phyloP scores from a whole-genome alignment of 2,888 invertebrate genomes.

The Lasioglossum malachurum region DNA sequence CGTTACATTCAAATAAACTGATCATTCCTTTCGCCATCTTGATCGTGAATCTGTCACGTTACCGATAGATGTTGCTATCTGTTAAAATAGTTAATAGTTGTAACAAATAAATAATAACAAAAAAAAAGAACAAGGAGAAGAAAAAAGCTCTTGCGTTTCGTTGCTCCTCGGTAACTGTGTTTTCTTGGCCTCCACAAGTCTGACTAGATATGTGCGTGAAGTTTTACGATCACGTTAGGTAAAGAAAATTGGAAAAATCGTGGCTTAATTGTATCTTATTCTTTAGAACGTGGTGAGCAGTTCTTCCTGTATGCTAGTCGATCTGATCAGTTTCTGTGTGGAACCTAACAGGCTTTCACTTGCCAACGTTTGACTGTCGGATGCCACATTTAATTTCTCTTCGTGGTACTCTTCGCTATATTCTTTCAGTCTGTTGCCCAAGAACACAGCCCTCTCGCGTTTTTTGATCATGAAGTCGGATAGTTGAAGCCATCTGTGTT shows the following conservation, averaged over 20 bases:
- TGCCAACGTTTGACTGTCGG: constrained; percentile 87
- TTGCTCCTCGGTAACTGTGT: constrained; percentile 48
- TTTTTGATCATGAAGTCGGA: constrained; percentile 97
- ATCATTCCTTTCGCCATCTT: constrained; percentile 41
- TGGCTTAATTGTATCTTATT: constrained; percentile 71
- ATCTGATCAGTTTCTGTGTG: constrained; percentile 88
- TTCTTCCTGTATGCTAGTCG: constrained; percentile 95
- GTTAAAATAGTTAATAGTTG: constrained; percentile 76
- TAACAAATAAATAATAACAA: constrained; percentile 83
- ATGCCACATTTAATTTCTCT: constrained; percentile 88
- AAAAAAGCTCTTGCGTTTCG: constrained; percentile 66
- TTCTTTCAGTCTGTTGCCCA: constrained; percentile 93
- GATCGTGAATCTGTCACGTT: constrained; percentile 25
- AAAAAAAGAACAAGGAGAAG: constrained; percentile 77
- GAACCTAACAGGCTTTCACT: constrained; percentile 86
- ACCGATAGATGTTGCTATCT: constrained; percentile 39
- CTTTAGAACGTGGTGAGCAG: constrained; percentile 87
- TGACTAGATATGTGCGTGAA: constrained; percentile 69
- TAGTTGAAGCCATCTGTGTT: constrained; percentile 97
- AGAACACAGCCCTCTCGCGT: constrained; percentile 94
- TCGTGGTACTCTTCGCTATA: constrained; percentile 93
- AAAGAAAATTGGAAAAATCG: constrained; percentile 78
- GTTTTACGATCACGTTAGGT: constrained; percentile 67
- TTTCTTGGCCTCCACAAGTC: constrained; percentile 54
- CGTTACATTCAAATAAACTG: constrained; percentile 50